Evolutionary conservation across 30 jellyfish, hydroid and myxozoan genomes (phyloP), one percentile per base, ranked within the genome.

Genomic region (Chrysaora quinquecirrha): DNA sequence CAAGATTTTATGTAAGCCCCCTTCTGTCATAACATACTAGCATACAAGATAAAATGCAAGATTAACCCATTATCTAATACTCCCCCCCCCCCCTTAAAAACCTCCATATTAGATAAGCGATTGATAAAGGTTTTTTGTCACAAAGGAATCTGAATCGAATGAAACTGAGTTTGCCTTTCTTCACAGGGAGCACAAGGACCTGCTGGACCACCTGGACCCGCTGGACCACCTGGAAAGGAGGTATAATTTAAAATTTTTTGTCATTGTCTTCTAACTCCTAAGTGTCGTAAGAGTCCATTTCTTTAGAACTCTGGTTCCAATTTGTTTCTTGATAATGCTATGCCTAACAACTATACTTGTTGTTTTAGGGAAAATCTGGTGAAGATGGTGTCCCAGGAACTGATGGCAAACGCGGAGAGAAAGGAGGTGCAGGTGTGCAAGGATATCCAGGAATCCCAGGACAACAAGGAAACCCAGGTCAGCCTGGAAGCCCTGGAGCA

Each of bases 381-480:
- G 81, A 80, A 34, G 89, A 73, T 33, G 98, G 98, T 34, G 63
- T 52, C 67, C 98, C 87, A 3, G 98, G 98, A 66, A 43, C 54
- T 0, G 76, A 87, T 29, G 98, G 98, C 27, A 89, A 87, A 25
- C 94, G 87, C 46, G 98, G 98, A 11, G 95, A 29, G 16, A 63
- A 76, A 29, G 98, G 98, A 0, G 82, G 11, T 10, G 83, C 81
- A 67, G 97, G 97, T 16, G 85, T 48, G 1, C 46, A 16, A 12
- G 98, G 98, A 33, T 71, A 29, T 32, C 28, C 38, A 1, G 88
- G 88, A 4, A 30, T 76, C 16, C 73, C 88, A n/a, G 98, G 98
- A 11, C 34, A 35, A 35, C 80, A 46, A 14, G 98, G 98, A 49
- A 76, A 68, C 30, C 74, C 76, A 6, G 98, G 98, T 20, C 89